phyloP scores from a whole-genome alignment of 2,888 invertebrate genomes.

The Leistus spinibarbis region DNA sequence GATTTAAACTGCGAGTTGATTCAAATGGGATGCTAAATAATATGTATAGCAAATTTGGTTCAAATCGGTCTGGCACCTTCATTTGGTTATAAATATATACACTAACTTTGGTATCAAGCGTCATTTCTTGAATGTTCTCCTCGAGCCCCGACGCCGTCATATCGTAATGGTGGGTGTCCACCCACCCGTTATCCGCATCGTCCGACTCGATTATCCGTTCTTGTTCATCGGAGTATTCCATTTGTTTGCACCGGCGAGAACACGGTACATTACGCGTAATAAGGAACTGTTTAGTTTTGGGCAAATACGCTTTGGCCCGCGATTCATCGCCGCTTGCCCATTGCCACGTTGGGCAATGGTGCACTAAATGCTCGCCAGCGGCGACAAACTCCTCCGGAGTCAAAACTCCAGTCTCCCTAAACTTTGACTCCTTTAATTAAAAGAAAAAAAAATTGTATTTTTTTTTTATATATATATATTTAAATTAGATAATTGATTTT shows the following conservation, averaged over 20 bases:
- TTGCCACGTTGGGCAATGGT: constrained; percentile 99
- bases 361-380: constrained; percentile 97
- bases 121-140: constrained; percentile 86
- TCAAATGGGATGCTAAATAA: too few species aligned
- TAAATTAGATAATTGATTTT: background rate
- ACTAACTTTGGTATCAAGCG: constrained; percentile 70
- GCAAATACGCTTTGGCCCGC: constrained; percentile 88
- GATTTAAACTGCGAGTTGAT: too few species aligned
- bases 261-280: constrained; percentile 98
- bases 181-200: constrained; percentile 93
- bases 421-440: constrained; percentile 84
- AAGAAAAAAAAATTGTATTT: too few species aligned
- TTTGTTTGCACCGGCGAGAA: constrained; percentile 92
- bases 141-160: constrained; percentile 69
- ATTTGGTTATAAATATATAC: too few species aligned
- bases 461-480: too few species aligned
- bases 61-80: too few species aligned
- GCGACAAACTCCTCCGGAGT: constrained; percentile 99
- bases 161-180: constrained; percentile 94
- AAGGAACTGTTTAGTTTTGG: constrained; percentile 94
- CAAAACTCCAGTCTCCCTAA: constrained; percentile 94
- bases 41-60: too few species aligned
- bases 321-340: constrained; percentile 94
- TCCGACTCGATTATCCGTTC: constrained; percentile 90
- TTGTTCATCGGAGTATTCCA: constrained; percentile 89